Percentiles rank a stretch among this genome's conserved stretches.
These are phyloP conservation scores for Lasiommata megera DNA, from an alignment of 2,888 invertebrate species.

Conservation along the genomic window DNA sequence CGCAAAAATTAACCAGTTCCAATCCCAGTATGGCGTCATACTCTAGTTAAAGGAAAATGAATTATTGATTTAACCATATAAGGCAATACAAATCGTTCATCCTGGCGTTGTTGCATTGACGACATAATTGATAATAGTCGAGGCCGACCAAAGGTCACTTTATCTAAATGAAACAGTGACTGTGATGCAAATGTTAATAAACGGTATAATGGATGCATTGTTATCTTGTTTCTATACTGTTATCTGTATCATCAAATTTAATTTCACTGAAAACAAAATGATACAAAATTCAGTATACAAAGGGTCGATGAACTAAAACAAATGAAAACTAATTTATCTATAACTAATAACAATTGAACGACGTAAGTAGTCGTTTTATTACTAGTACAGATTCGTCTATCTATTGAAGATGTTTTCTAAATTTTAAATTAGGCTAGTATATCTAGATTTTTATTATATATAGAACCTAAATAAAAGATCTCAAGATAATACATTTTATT, in stretches of 20 bases:
- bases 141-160: slow-evolving; percentile 47
- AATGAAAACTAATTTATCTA: too few species aligned
- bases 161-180: slow-evolving; percentile 52
- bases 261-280: neutral
- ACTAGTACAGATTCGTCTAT: too few species aligned
- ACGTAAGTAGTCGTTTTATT: too few species aligned
- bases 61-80: slow-evolving; percentile 34
- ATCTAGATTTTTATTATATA: too few species aligned
- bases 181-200: slow-evolving; percentile 35
- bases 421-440: too few species aligned
- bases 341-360: too few species aligned
- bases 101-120: slow-evolving; percentile 34
- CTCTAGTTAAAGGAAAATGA: slow-evolving; percentile 12
- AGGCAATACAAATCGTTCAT: slow-evolving; percentile 33
- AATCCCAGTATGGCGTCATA: slow-evolving; percentile 19
- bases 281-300: too few species aligned
- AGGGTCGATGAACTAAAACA: too few species aligned
- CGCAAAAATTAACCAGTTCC: slow-evolving; percentile 5
- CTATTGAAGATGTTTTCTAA: too few species aligned
- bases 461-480: too few species aligned
- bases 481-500: too few species aligned
- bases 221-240: slow-evolving; percentile 11
- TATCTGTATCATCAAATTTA: neutral
- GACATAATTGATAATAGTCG: slow-evolving; percentile 37
- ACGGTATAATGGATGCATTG: slow-evolving; percentile 14